Evolutionary conservation across 2,888 invertebrate genomes (phyloP).

Genomic region (Anoncus sp.): DNA sequence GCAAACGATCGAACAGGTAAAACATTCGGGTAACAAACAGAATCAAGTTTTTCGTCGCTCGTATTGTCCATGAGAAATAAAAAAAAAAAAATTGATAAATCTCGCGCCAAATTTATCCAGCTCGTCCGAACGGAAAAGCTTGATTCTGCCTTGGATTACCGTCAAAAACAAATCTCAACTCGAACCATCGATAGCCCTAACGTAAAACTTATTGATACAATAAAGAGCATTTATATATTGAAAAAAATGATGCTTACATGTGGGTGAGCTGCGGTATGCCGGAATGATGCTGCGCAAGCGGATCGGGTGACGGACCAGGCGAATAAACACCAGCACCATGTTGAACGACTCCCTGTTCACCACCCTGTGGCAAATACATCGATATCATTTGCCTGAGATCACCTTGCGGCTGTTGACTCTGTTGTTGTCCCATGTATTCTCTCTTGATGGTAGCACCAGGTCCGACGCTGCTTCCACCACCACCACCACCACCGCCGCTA

Average conservation of each 20-base stretch:
- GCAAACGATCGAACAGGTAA: background rate
- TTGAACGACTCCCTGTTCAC: slow-evolving; percentile 88
- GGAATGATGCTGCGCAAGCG: slow-evolving; percentile 83
- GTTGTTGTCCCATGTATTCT: slow-evolving; percentile 83
- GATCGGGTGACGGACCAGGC: slow-evolving; percentile 87
- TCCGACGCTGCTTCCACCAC: slow-evolving; percentile 84
- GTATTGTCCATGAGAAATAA: background rate
- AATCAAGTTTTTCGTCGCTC: background rate
- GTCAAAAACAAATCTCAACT: background rate
- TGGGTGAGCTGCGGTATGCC: slow-evolving; percentile 85
- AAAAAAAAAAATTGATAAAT: background rate
- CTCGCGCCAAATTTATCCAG: too few species aligned
- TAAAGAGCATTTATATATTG: slow-evolving; percentile 1
- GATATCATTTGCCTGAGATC: slow-evolving; percentile 90
- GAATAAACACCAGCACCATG: slow-evolving; percentile 84
- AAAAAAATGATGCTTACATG: slow-evolving; percentile 84
- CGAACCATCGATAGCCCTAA: background rate
- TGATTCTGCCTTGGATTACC: background rate
- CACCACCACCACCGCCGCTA: slow-evolving; percentile 87
- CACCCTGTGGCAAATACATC: slow-evolving; percentile 90
- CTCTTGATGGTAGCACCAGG: slow-evolving; percentile 72
- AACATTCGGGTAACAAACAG: background rate
- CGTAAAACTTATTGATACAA: background rate
- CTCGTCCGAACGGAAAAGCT: background rate
- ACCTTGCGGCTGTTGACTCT: slow-evolving; percentile 85